Evolutionary conservation across 2,888 invertebrate genomes (phyloP), one percentile per base, ranked within the genome.

Genomic region (Sepioteuthis lessoniana): DNA sequence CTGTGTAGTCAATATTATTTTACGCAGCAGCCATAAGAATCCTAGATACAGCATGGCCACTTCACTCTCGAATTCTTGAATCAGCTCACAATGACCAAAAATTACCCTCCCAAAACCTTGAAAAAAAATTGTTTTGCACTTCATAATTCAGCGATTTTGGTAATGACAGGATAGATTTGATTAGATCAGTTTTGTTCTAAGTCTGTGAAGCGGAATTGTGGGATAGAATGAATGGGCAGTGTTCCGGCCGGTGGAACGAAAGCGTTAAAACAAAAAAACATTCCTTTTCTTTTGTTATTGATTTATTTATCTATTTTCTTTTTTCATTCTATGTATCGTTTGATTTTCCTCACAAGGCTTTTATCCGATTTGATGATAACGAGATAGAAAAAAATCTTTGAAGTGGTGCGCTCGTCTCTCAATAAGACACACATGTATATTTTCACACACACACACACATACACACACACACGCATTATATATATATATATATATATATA

Each of bases 371-470:
- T 76, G 35, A 13, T n/a, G n/a, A 35, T 76, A 76, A 76, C 76
- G 76, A 76, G 76, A 76, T 76, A 76, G n/a, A n/a, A n/a, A 76
- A n/a, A 35, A n/a, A n/a, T 76, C 76, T 76, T 76, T 76, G 76
- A 76, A 76, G 76, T 76, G 4, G 2, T 13, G 13, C 19, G 16
- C n/a, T 21, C 13, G n/a, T n/a, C n/a, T 76, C 16, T 16, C 1
- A 8, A 76, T 76, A 76, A n/a, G 13, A 76, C 76, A 16, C n/a
- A n/a, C 4, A 76, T 4, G 13, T 25, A 55, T 25, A 21, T 55
- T 16, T 13, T 47, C 19, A 1, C 3, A 13, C 1, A 13, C 19
- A 47, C 19, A 21, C 55, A 21, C n/a, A n/a, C n/a, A 76, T 16
- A 35, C n/a, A 1, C 13, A 76, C 13, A 35, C n/a, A 35, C 13